phyloP scores from a whole-genome alignment of 2,888 invertebrate genomes.

The Pimpla rufipes region DNA sequence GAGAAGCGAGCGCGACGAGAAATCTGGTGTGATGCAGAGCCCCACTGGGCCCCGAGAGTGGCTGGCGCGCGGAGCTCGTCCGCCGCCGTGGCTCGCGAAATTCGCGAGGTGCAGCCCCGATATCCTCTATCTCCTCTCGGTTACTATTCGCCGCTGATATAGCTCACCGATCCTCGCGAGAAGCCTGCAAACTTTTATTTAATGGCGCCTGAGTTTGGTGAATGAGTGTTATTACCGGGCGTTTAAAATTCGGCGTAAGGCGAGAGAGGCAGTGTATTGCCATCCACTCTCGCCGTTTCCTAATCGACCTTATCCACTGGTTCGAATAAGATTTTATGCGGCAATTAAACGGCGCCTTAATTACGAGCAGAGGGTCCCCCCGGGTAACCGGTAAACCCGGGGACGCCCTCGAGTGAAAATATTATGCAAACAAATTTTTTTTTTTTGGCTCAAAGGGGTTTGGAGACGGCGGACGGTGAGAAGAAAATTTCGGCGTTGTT shows the following conservation, averaged over 20 bases:
- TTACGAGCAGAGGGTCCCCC: neutral
- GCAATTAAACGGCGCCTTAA: neutral
- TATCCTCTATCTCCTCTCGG: slow-evolving; percentile 67
- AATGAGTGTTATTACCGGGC: slow-evolving; percentile 28
- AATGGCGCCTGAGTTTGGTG: slow-evolving; percentile 26
- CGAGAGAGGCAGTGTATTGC: neutral
- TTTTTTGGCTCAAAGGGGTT: no score
- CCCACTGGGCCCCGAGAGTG: slow-evolving; percentile 78
- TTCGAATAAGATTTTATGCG: neutral
- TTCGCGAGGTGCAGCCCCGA: slow-evolving; percentile 80
- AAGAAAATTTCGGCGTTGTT: no score
- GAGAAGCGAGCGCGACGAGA: slow-evolving; percentile 61
- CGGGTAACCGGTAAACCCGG: no score
- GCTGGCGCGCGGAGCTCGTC: slow-evolving; percentile 76
- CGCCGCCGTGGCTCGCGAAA: slow-evolving; percentile 73
- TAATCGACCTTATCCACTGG: neutral
- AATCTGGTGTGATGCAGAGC: slow-evolving; percentile 82
- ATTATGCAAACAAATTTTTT: no score
- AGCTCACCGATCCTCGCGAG: slow-evolving; percentile 45
- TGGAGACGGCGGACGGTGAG: no score
- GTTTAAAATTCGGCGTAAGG: slow-evolving; percentile 24
- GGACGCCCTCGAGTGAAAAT: no score
- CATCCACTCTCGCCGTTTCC: neutral
- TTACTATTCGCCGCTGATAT: slow-evolving; percentile 27
- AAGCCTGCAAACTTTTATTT: slow-evolving; percentile 33